Percentiles rank a stretch among this genome's conserved stretches.
These are phyloP conservation scores for Ichneumoninae sp. DNA, from an alignment of 2,888 invertebrate species.

Conservation along the genomic window DNA sequence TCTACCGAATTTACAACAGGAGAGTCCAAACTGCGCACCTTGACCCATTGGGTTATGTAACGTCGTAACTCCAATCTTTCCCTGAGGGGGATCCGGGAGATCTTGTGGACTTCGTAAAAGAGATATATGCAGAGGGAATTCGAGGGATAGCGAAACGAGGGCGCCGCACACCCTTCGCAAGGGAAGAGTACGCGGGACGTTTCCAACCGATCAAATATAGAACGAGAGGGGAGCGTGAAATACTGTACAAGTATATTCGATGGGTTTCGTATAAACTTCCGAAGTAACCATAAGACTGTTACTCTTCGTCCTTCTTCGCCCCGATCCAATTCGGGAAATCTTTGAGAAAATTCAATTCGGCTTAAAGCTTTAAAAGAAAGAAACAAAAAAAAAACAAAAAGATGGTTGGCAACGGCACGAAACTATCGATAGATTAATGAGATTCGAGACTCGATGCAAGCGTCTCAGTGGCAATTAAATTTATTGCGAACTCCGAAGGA, in stretches of 20 bases:
- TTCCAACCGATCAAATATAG: background rate
- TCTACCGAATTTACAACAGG: background rate
- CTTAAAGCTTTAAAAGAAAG: background rate
- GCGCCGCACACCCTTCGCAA: constrained; percentile 8
- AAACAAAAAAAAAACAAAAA: background rate
- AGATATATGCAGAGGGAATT: constrained; percentile 22
- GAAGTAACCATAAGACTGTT: background rate
- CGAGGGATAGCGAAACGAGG: constrained; percentile 42
- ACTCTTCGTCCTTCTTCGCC: background rate
- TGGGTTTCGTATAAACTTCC: background rate
- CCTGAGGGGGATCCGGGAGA: constrained; percentile 6
- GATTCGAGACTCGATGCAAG: background rate
- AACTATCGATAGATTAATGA: constrained; percentile 28
- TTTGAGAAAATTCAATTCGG: constrained; percentile 21
- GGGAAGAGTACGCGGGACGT: background rate
- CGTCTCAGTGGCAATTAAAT: constrained; percentile 40
- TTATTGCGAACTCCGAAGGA: constrained; percentile 36
- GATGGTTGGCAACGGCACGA: background rate
- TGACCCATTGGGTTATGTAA: constrained; percentile 15
- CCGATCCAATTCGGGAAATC: constrained; percentile 14
- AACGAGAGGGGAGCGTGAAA: constrained; percentile 6
- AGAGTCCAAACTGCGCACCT: constrained; percentile 18
- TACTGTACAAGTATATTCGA: constrained; percentile 8
- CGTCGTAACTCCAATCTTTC: constrained; percentile 34
- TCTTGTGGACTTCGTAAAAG: constrained; percentile 41